These are phyloP conservation scores for Ascidia mentula DNA, from an alignment of 23 tunicate species.

Conservation along the genomic window DNA sequence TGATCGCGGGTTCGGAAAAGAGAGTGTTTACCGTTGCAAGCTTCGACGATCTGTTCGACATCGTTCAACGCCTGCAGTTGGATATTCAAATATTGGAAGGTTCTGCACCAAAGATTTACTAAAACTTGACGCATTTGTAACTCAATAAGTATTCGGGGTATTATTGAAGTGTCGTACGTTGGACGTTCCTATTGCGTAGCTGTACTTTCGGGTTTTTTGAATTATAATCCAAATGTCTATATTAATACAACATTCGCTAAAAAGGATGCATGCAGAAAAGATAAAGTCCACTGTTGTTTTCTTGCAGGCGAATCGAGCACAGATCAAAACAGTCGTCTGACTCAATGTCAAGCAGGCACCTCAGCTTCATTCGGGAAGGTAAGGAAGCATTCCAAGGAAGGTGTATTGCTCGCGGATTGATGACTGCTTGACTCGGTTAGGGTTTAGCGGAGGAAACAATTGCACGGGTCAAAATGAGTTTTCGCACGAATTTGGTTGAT, in stretches of 20 bases:
- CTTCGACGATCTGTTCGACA: conserved; percentile 32
- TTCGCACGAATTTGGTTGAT: not conserved
- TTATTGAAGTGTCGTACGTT: no score
- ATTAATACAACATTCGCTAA: no score
- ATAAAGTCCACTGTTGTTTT: no score
- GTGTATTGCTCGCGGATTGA: not conserved
- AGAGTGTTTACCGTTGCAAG: conserved; percentile 43
- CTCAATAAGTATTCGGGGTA: no score
- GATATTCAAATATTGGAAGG: conserved; percentile 28
- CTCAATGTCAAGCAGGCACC: conserved; percentile 16
- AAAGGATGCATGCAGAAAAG: no score
- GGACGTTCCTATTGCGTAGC: no score
- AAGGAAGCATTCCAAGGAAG: not conserved
- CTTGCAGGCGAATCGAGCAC: not conserved
- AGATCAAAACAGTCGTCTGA: not conserved
- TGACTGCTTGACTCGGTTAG: not conserved
- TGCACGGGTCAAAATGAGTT: not conserved
- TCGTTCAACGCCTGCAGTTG: conserved; percentile 31
- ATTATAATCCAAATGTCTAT: no score
- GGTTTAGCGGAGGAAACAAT: not conserved
- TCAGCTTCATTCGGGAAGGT: conserved; percentile 5
- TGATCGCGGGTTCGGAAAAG: conserved; percentile 37
- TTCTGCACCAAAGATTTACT: no score
- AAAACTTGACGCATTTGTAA: no score
- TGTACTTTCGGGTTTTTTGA: no score